A percentile compares a stretch with the other conserved stretches of the same genome.
Conservation (phyloP, 2,888 invertebrate species). For the Archaeoteleia sp. region DNA sequence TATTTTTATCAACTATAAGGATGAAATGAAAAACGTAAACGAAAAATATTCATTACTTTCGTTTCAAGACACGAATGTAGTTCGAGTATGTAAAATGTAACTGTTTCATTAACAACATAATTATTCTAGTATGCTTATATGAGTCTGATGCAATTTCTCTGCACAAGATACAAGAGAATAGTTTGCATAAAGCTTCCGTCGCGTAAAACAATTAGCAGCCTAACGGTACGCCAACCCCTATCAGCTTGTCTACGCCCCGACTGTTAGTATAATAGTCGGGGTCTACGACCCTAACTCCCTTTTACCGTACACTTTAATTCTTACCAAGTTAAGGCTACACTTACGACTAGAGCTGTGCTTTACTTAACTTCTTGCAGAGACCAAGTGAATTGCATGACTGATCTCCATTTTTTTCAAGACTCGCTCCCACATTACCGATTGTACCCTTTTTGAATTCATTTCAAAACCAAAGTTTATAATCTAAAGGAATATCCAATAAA, state of each 20-base stretch:
- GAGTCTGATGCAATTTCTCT: constrained; percentile 42
- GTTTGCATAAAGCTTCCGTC: constrained; percentile 57
- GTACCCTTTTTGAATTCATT: too few relatives aligned
- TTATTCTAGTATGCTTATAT: constrained; percentile 38
- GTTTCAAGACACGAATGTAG: too few relatives aligned
- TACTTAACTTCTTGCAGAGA: constrained; percentile 48
- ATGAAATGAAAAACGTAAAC: too few relatives aligned
- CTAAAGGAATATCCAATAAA: too few relatives aligned
- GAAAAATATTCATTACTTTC: too few relatives aligned
- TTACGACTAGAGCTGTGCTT: constrained; percentile 47
- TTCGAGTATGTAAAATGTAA: constrained; percentile 16
- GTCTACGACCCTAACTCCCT: constrained; percentile 66
- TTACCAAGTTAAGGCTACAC: constrained; percentile 67
- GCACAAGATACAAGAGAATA: constrained; percentile 52
- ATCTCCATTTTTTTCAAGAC: constrained; percentile 20
- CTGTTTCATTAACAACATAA: constrained; percentile 41
- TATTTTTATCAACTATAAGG: too few relatives aligned
- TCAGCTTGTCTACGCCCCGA: constrained; percentile 70
- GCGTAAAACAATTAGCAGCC: constrained; percentile 70
- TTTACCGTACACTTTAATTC: constrained; percentile 68
- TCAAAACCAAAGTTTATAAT: too few relatives aligned
- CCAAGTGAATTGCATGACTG: constrained; percentile 50
- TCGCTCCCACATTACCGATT: constrained; percentile 15
- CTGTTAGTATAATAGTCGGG: constrained; percentile 72
- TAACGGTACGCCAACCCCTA: constrained; percentile 58